Evolutionary conservation across 1,140 invertebrate species (phyloP), one percentile per base, ranked within the genome.

Genomic region (Drosophila dunni): DNA sequence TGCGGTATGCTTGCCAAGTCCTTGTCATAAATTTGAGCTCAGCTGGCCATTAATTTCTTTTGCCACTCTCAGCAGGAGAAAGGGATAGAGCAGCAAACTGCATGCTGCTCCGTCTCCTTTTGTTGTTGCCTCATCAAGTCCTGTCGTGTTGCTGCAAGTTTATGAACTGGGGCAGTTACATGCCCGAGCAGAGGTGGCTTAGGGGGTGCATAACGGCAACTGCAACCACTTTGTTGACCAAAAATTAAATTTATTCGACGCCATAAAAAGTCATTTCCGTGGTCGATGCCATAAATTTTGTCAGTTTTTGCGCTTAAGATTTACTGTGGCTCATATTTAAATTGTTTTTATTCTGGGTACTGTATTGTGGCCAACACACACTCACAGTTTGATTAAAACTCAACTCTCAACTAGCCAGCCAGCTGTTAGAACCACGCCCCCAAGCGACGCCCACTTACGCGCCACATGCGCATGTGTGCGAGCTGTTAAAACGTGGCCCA

Each of bases 191-290:
- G 17, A 8, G 42, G 24, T 13, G 44, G 34, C 2, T 8, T 38
- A 9, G 46, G 46, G 46, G 38, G 38, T 13, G 24, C 24, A 29
- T 29, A 29, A 56, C 29, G 29, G 69, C 56, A 48, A 64, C 61
- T 61, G 71, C 71, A 34, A 80, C 62, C 75, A 89, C 80, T 84
- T 89, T 89, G 84, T 89, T 89, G 84, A 89, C 84, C 84, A 84
- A 89, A 89, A 89, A 89, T 89, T 89, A 89, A 89, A 89, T 89
- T 89, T 89, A 89, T 89, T 89, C 75, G 64, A 78, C 75, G 80
- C 81, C 81, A 89, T 89, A 84, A 89, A 89, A 89, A 89, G 84
- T 89, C 80, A 89, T 84, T 89, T 89, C 84, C 84, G 84, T 78
- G 78, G 77, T 75, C 68, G 70, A 75, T 79, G 84, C 85, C 78